Evolutionary conservation across 2,888 invertebrate genomes (phyloP).

Genomic region (Parochlus steinenii): DNA sequence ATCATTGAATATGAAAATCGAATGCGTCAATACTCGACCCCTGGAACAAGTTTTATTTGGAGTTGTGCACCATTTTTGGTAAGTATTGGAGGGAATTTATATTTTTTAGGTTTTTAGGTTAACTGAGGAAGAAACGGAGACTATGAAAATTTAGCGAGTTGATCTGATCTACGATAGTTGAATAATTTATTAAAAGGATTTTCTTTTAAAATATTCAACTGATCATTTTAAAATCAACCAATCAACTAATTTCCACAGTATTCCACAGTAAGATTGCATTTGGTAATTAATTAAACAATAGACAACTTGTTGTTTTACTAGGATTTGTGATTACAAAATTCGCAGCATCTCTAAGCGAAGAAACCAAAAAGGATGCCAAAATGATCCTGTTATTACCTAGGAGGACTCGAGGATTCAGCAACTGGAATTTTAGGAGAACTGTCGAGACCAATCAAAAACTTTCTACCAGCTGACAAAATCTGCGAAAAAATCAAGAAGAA

Average conservation of each 20-base stretch:
- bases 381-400: conserved; percentile 98
- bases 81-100: no score
- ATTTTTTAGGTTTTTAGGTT: background rate
- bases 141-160: background rate
- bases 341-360: no score
- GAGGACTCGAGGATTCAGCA: conserved; percentile 90
- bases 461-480: conserved; percentile 86
- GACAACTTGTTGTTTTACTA: no score
- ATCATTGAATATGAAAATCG: conserved; percentile 99
- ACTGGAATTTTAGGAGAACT: conserved; percentile 91
- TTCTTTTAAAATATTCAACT: conserved; percentile 12
- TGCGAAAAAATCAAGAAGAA: conserved; percentile 85
- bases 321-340: no score
- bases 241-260: no score
- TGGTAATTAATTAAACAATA: no score
- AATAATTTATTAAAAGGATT: conserved; percentile 7
- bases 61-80: conserved; percentile 91
- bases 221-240: background rate
- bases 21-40: conserved; percentile 92
- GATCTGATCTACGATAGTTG: conserved; percentile 8
- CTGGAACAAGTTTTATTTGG: conserved; percentile 88
- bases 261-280: no score
- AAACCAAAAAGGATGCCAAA: no score
- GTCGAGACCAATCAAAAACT: conserved; percentile 89
- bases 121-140: background rate